These are phyloP conservation scores for Scrobipalpa costella DNA, from an alignment of 2,888 invertebrate species.

Conservation along the genomic window DNA sequence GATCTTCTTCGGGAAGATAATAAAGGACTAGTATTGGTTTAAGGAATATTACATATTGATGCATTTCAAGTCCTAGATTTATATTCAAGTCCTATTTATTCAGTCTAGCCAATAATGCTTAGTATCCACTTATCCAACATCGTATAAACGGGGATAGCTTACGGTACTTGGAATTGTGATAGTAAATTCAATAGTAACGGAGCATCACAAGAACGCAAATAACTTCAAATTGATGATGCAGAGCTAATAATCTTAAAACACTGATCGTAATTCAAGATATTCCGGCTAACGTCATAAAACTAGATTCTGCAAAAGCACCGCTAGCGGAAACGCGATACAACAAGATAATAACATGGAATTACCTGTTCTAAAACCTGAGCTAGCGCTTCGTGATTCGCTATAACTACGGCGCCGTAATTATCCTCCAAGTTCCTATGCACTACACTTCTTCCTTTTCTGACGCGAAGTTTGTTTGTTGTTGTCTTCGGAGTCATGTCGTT, in stretches of 20 bases:
- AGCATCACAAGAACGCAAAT: constrained; percentile 10
- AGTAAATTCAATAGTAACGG: constrained; percentile 2
- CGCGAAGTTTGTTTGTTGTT: constrained; percentile 84
- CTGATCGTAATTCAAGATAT: constrained; percentile 11
- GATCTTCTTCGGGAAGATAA: too few relatives aligned
- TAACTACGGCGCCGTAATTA: constrained; percentile 94
- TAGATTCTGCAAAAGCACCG: constrained; percentile 18
- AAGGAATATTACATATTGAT: too few relatives aligned
- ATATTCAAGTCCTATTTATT: not conserved
- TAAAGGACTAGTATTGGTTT: too few relatives aligned
- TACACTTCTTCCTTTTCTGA: constrained; percentile 90
- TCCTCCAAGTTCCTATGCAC: constrained; percentile 93
- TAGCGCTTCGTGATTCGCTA: constrained; percentile 94
- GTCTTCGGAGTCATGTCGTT: constrained; percentile 71
- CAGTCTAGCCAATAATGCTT: constrained; percentile 1
- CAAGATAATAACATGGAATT: constrained; percentile 47
- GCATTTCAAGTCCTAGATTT: not conserved
- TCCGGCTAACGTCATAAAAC: constrained; percentile 16
- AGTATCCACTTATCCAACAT: constrained; percentile 1
- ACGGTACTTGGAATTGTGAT: constrained; percentile 11
- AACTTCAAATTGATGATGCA: constrained; percentile 15
- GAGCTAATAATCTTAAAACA: constrained; percentile 1
- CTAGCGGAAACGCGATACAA: constrained; percentile 18
- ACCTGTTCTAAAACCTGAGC: constrained; percentile 95
- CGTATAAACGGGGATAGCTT: not conserved